Evolutionary conservation across 1,140 invertebrate genomes (phyloP), one percentile per base, ranked within the genome.

Genomic region (Cherax quadricarinatus): DNA sequence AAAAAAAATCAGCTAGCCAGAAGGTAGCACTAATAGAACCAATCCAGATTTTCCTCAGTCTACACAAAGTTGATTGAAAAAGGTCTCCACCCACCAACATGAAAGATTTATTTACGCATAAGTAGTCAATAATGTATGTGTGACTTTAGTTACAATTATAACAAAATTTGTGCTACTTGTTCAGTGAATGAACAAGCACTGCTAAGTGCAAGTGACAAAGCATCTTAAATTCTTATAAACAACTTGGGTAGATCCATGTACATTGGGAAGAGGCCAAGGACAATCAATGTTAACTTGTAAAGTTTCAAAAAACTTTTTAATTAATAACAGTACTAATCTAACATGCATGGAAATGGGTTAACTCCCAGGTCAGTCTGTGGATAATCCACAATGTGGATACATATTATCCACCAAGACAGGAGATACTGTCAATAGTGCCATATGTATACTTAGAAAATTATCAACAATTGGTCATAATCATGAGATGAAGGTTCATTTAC

Each of bases 401-500:
- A 24, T 7, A n/a, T 12, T 21, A 57, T 12, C 49, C 81, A 83
- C 51, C 18, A 53, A 83, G 21, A 83, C 57, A 30, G 81, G 18
- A 57, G 51, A 10, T 18, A 82, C 51, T 83, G 51, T 30, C 51
- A 60, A 24, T 2, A 60, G 10, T 57, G 81, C n/a, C 16, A 30
- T n/a, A 9, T 9, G 6, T 57, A 12, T 60, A 57, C 81, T n/a
- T 14, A 83, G 21, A 30, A 51, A 53, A 83, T 7, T 57, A 57
- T 53, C 51, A 57, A 83, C 81, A 83, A 53, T 60, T 83, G 81
- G 51, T 83, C 81, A 83, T 83, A 83, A n/a, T 53, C 81, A 83
- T 24, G 51, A 83, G 21, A 4, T 9, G 41, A 80, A 48, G n/a
- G 41, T 14, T 41, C 7, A 80, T 41, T 30, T 48, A 80, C n/a